Evolutionary conservation across 2,797 vertebrate species (phyloP).

Genomic region (Rhabdophis nuchalis): DNA sequence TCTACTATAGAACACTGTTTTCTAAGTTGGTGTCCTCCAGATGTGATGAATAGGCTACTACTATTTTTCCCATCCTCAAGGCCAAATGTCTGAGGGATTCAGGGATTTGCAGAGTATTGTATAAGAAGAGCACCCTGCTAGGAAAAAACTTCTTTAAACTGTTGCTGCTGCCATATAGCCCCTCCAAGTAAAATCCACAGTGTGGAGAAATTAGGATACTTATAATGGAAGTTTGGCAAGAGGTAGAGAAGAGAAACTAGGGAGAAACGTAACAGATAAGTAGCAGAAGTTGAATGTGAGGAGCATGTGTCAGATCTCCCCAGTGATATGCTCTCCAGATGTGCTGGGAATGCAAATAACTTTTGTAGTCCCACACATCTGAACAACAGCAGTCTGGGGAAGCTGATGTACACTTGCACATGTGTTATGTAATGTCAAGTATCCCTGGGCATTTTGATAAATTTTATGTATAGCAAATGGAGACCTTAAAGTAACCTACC

Average conservation of each 20-base stretch:
- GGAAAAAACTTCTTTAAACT: background rate
- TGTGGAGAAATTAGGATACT: background rate
- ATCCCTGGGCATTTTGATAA: background rate
- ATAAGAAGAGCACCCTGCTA: background rate
- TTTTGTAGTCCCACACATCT: background rate
- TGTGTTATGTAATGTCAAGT: background rate
- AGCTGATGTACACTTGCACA: background rate
- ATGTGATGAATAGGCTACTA: background rate
- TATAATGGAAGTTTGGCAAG: background rate
- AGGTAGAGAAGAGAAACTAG: background rate
- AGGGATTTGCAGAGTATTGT: background rate
- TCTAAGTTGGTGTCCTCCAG: background rate
- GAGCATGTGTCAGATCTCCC: background rate
- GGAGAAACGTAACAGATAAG: background rate
- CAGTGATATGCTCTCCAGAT: background rate
- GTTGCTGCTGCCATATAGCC: background rate
- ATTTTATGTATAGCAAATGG: background rate
- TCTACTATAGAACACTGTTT: background rate
- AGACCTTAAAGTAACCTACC: background rate
- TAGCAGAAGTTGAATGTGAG: background rate
- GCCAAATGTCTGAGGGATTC: background rate
- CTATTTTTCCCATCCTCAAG: background rate
- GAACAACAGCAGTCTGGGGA: background rate
- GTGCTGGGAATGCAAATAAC: background rate
- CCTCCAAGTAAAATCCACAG: background rate